phyloP scores from a whole-genome alignment of 1,140 invertebrate genomes.

The Nephila pilipes region DNA sequence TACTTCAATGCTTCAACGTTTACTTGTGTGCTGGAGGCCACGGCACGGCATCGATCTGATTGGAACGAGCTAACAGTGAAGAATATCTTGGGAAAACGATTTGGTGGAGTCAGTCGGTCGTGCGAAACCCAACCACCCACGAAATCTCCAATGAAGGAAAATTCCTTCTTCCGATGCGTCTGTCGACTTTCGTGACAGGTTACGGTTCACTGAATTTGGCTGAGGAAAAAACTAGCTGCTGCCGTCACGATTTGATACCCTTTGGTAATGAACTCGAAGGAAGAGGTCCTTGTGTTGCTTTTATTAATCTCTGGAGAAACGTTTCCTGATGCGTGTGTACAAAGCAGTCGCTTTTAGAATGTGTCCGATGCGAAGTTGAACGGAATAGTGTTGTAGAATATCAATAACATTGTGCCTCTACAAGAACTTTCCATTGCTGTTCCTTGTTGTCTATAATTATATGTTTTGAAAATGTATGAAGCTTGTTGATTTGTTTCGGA shows the following conservation, averaged over 20 bases:
- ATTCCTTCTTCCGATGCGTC: slow-evolving; percentile 50
- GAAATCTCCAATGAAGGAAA: slow-evolving; percentile 56
- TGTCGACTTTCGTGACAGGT: slow-evolving; percentile 63
- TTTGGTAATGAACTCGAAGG: slow-evolving; percentile 66
- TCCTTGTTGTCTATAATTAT: background rate
- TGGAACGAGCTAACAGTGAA: background rate
- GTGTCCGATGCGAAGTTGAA: background rate
- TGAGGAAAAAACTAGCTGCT: slow-evolving; percentile 23
- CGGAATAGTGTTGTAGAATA: background rate
- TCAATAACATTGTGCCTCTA: background rate
- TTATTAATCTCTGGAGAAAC: slow-evolving; percentile 24
- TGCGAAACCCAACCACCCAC: slow-evolving; percentile 72
- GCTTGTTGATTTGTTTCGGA: background rate
- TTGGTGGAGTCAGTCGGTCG: slow-evolving; percentile 19
- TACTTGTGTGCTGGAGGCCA: background rate
- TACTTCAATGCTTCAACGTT: background rate
- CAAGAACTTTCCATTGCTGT: background rate
- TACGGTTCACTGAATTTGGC: slow-evolving; percentile 54
- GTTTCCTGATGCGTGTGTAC: slow-evolving; percentile 44
- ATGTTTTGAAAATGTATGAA: background rate
- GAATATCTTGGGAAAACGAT: background rate
- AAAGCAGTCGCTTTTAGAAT: background rate
- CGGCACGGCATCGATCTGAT: background rate
- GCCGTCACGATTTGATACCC: slow-evolving; percentile 64
- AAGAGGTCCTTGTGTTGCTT: slow-evolving; percentile 23